These are phyloP conservation scores for Ornithorhynchus anatinus DNA, from an alignment of 2,113 vertebrate species.

Conservation along the genomic window DNA sequence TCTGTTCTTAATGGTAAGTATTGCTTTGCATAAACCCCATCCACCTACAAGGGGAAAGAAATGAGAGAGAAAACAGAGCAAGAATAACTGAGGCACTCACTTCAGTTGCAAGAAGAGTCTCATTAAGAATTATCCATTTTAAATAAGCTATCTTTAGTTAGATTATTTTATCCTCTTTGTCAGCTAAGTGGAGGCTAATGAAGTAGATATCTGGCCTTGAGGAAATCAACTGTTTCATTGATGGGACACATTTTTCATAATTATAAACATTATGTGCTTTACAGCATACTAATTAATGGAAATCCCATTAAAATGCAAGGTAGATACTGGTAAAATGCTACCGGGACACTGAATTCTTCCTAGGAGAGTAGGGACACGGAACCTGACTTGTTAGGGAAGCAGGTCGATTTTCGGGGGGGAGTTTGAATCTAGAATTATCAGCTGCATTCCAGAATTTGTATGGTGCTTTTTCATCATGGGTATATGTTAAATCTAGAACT, in stretches of 20 bases:
- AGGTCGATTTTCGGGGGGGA: no score
- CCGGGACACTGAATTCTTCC: no score
- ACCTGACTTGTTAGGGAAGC: no score
- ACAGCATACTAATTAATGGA: not conserved
- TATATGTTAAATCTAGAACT: no score
- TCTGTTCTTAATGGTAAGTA: not conserved
- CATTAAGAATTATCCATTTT: slow-evolving; percentile 12
- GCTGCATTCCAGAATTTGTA: no score
- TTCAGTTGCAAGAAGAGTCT: slow-evolving; percentile 22
- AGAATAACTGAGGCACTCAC: slow-evolving; percentile 15
- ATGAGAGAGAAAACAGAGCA: slow-evolving; percentile 9
- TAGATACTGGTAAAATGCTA: no score
- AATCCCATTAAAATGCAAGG: not conserved
- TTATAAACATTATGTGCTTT: slow-evolving; percentile 28
- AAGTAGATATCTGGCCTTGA: slow-evolving; percentile 22
- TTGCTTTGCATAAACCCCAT: slow-evolving; percentile 9
- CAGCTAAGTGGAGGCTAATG: slow-evolving; percentile 27
- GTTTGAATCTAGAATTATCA: no score
- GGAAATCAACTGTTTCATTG: slow-evolving; percentile 27
- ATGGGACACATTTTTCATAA: not conserved
- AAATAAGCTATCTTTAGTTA: slow-evolving; percentile 11
- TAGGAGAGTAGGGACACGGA: no score
- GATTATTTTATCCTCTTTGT: slow-evolving; percentile 12
- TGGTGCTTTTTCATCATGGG: no score
- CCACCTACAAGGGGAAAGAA: slow-evolving; percentile 12